These are phyloP conservation scores for Chironomus riparius DNA, from an alignment of 2,888 invertebrate genomes.

Conservation along the genomic window DNA sequence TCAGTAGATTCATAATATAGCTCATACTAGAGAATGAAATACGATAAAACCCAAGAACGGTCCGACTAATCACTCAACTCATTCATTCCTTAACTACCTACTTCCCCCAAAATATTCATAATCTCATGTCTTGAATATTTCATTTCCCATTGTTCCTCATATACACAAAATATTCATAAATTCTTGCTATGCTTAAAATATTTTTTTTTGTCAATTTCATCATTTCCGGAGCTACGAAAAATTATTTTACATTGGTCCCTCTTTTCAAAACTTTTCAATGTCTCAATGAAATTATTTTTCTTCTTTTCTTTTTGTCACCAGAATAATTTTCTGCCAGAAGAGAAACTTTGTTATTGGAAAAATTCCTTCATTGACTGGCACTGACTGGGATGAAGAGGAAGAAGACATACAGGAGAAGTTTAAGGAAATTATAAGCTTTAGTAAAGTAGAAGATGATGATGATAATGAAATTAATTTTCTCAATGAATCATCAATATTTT, in stretches of 20 bases:
- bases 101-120: not conserved
- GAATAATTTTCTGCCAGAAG: too few relatives aligned
- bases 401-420: not conserved
- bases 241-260: not conserved
- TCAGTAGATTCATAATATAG: too few relatives aligned
- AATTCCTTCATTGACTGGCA: not conserved
- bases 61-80: too few relatives aligned
- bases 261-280: not conserved
- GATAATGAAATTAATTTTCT: too few relatives aligned
- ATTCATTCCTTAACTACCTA: too few relatives aligned
- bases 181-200: not conserved
- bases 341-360: not conserved
- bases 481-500: too few relatives aligned
- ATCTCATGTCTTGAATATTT: not conserved
- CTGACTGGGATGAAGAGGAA: not conserved
- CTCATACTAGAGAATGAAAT: too few relatives aligned
- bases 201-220: not conserved
- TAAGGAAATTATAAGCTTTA: not conserved
- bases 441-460: too few relatives aligned
- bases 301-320: not conserved
- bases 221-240: conserved; percentile 3
- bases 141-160: conserved; percentile 1
- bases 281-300: not conserved
- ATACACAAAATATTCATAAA: not conserved
- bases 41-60: too few relatives aligned